Base-by-base conservation (phyloP, 2,113 vertebrate species). In the Propithecus coquereli region DNA sequence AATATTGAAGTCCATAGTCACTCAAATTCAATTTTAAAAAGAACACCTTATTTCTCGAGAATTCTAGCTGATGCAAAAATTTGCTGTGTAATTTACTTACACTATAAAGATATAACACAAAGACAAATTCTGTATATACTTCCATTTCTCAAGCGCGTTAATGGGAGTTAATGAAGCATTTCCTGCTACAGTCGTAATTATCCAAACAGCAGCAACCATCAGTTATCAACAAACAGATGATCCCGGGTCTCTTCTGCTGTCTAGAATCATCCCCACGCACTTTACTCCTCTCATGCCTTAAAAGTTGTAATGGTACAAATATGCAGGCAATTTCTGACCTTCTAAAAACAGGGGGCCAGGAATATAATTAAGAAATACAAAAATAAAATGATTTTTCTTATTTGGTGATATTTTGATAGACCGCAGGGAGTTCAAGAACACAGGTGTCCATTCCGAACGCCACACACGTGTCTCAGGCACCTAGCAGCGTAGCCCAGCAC, bases 91-190 rank as follows among this genome's bases (percentile, higher is more conserved):
- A 37, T 89, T 94, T 85, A 65, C 59, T 92, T 87, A 86, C 17
- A 32, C 66, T 80, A 87, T 89, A 89, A 86, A 94, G 89, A 96
- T 90, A 32, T 83, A 91, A 90, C 50, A 92, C 1, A 30, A 93
- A 96, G 92, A 96, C 63, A 89, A 61, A 95, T 76, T 82, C 61
- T 73, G 20, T 71, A 63, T 85, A 57, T 45, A 66, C 22, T 71
- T 95, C 30, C 30, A 92, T 88, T 92, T 17, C 47, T 95, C 74
- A 84, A 66, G 61, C 79, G 66, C 27, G 79, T 86, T 97, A 94
- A 96, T 93, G 86, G 88, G n/a, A 50, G 74, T 83, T 96, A 96
- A 97, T 93, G 94, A 97, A 82, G 79, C 95, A 91, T 91, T 94
- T 96, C 57, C 86, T 84, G 43, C 20, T 40, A 76, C 45, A 92